These are phyloP conservation scores for Eretmochelys imbricata DNA, from an alignment of 2,113 vertebrate species.

Conservation along the genomic window DNA sequence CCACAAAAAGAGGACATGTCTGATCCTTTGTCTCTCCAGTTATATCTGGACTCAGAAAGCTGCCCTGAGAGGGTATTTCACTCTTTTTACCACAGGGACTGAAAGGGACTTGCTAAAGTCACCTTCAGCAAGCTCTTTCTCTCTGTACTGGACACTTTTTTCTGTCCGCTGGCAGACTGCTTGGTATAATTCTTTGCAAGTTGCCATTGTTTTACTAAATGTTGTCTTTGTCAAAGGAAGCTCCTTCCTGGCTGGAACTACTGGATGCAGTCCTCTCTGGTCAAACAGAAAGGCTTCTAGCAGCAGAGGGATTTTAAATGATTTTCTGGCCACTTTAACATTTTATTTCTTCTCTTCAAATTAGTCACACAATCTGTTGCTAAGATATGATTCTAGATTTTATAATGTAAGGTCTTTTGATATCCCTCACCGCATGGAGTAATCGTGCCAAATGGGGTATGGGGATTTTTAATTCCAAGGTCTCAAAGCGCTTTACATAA, in stretches of 20 bases:
- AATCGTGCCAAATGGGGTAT: not conserved
- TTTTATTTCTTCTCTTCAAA: not conserved
- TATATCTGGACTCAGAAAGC: fast-evolving
- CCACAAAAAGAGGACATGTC: not conserved
- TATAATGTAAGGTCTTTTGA: not conserved
- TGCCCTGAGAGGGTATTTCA: not conserved
- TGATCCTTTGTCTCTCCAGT: fast-evolving
- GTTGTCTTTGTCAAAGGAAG: not conserved
- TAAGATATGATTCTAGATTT: not conserved
- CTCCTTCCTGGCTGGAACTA: not conserved
- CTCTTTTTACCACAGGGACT: not conserved
- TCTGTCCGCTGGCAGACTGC: not conserved
- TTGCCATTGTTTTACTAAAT: fast-evolving
- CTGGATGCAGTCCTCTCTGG: fast-evolving
- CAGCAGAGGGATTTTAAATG: not conserved
- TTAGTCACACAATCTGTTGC: fast-evolving
- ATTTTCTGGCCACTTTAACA: not conserved
- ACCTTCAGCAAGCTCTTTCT: not conserved
- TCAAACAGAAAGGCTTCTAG: not conserved
- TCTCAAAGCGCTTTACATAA: not conserved
- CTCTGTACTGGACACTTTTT: not conserved
- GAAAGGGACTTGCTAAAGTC: not conserved
- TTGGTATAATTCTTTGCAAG: not conserved
- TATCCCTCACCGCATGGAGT: fast-evolving
- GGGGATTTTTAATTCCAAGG: not conserved